phyloP scores from a whole-genome alignment of 2,888 invertebrate species.

The Tillus elongatus region DNA sequence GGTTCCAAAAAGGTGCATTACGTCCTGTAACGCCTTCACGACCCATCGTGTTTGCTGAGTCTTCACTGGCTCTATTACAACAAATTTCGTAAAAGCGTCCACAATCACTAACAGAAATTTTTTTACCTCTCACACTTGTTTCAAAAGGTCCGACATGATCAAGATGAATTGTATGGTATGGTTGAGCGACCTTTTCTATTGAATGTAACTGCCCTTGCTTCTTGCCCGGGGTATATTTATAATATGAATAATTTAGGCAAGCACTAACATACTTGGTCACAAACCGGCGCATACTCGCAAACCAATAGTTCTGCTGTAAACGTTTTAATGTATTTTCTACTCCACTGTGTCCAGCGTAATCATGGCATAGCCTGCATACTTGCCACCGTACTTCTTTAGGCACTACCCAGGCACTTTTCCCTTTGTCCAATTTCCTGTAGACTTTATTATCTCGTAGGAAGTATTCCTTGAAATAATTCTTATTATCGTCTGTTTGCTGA shows the following conservation, averaged over 20 bases:
- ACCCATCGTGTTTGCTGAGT: too few species aligned
- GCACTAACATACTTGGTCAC: conserved; percentile 27
- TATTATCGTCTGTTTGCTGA: conserved; percentile 14
- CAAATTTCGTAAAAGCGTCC: too few species aligned
- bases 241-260: conserved; percentile 28
- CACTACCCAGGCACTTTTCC: conserved; percentile 18
- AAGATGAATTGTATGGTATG: conserved; percentile 11
- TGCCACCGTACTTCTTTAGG: conserved; percentile 19
- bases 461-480: conserved; percentile 20
- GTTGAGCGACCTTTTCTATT: conserved; percentile 21
- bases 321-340: conserved; percentile 18
- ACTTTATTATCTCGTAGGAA: conserved; percentile 15
- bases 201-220: conserved; percentile 25
- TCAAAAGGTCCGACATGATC: too few species aligned
- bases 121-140: conserved; percentile 20
- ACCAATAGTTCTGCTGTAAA: conserved; percentile 21
- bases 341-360: conserved; percentile 19
- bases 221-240: conserved; percentile 19
- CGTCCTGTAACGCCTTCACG: too few species aligned
- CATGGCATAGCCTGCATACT: conserved; percentile 21
- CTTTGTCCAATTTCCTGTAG: conserved; percentile 17
- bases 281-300: conserved; percentile 22
- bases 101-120: conserved; percentile 22
- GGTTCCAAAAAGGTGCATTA: too few species aligned
- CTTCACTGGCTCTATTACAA: too few species aligned